Conservation (phyloP, 2,113 vertebrate species). For the Hystrix cristata region DNA sequence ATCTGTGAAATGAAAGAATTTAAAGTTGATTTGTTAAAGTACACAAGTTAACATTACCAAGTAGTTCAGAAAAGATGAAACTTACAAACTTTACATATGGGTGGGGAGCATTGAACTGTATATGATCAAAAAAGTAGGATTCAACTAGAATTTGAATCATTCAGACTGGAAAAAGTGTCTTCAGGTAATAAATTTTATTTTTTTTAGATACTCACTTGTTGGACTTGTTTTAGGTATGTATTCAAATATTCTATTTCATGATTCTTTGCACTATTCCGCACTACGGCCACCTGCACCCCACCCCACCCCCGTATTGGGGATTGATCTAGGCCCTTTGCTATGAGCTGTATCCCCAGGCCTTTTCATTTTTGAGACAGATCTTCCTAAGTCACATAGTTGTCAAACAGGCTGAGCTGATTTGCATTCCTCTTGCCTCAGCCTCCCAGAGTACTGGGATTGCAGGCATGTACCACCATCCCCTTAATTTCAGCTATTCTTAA, state of each 20-base stretch:
- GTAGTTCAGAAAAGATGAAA: conserved; percentile 31
- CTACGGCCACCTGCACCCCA: too few relatives aligned
- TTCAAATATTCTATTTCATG: conserved; percentile 12
- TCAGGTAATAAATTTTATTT: neutral
- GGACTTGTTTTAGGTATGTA: neutral
- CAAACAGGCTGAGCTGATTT: neutral
- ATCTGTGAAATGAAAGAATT: conserved; percentile 43
- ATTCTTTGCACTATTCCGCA: neutral
- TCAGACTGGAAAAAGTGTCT: neutral
- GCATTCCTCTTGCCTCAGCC: neutral
- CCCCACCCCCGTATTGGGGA: neutral
- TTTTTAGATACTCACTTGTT: neutral
- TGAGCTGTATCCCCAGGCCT: neutral
- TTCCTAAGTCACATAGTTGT: neutral
- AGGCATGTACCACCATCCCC: too few relatives aligned
- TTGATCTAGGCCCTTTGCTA: neutral
- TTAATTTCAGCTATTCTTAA: neutral
- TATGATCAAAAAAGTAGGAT: neutral
- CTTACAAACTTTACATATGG: neutral
- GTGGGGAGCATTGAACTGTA: neutral
- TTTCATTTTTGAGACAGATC: neutral
- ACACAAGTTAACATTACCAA: conserved; percentile 37
- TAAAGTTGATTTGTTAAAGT: conserved; percentile 21
- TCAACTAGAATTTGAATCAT: conserved; percentile 22
- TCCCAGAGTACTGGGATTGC: neutral